Conservation (phyloP, 2,888 invertebrate genomes). For the Heliconius charithonia region DNA sequence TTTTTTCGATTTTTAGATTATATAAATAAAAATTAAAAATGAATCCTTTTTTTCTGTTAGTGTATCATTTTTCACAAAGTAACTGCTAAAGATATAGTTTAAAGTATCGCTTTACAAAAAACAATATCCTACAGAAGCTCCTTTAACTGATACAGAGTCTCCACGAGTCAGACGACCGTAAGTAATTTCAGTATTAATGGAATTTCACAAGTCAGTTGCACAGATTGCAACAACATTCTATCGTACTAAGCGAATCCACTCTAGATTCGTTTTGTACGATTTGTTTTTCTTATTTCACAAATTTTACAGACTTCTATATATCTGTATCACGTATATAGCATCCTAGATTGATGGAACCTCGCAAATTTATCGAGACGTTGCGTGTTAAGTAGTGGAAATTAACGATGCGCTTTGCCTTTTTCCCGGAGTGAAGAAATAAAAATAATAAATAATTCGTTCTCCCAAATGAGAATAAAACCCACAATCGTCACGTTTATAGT, state of each 20-base stretch:
- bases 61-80: background rate
- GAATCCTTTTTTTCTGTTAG: background rate
- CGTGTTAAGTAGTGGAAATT: background rate
- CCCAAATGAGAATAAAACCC: background rate
- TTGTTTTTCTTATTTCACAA: background rate
- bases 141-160: background rate
- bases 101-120: background rate
- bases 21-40: no score
- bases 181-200: conserved; percentile 24
- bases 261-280: background rate
- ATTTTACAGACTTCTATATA: background rate
- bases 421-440: background rate
- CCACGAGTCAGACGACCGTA: conserved; percentile 5
- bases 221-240: conserved; percentile 20
- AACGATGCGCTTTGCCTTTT: background rate
- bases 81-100: background rate
- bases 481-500: background rate
- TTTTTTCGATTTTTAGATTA: no score
- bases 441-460: background rate
- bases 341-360: background rate
- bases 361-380: no score
- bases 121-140: conserved; percentile 2
- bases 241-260: background rate
- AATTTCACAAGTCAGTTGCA: conserved; percentile 19
- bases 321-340: background rate